phyloP scores from a whole-genome alignment of 2,113 vertebrate species.

The Microtus pennsylvanicus region DNA sequence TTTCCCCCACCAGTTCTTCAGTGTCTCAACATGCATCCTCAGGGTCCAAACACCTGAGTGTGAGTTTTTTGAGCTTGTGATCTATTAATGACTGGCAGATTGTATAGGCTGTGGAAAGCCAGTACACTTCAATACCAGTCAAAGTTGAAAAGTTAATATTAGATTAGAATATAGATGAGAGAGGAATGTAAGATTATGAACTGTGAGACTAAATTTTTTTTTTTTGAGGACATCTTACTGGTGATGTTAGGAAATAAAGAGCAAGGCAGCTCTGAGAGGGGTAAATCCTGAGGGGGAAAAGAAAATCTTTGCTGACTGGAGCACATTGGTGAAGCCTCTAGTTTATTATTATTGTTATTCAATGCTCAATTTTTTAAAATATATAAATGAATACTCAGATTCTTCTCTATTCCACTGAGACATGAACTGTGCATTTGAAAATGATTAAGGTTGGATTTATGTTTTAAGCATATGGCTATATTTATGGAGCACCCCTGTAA shows the following conservation, averaged over 20 bases:
- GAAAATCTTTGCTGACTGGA: background rate
- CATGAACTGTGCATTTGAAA: slow-evolving; percentile 70
- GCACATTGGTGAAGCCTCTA: slow-evolving; percentile 3
- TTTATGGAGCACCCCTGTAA: slow-evolving; percentile 62
- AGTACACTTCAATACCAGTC: background rate
- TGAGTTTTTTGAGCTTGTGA: background rate
- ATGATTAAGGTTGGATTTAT: slow-evolving; percentile 59
- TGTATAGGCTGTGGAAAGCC: background rate
- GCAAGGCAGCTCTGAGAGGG: background rate
- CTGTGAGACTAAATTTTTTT: slow-evolving; percentile 36
- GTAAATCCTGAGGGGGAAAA: slow-evolving; percentile 41
- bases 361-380: slow-evolving; percentile 69
- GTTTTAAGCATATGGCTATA: slow-evolving; percentile 46
- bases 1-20: background rate
- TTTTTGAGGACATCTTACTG: slow-evolving; percentile 18
- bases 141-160: background rate
- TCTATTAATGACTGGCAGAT: slow-evolving; percentile 28
- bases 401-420: slow-evolving; percentile 50
- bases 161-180: slow-evolving; percentile 28
- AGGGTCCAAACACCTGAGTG: background rate
- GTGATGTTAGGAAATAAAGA: background rate
- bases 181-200: slow-evolving; percentile 33
- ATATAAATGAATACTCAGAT: slow-evolving; percentile 69
- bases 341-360: slow-evolving; percentile 71
- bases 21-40: background rate